A percentile compares a stretch with the other conserved stretches of the same genome.
Evolutionary conservation across 2,113 vertebrate species (phyloP).

Genomic region (Bostrychus sinensis): DNA sequence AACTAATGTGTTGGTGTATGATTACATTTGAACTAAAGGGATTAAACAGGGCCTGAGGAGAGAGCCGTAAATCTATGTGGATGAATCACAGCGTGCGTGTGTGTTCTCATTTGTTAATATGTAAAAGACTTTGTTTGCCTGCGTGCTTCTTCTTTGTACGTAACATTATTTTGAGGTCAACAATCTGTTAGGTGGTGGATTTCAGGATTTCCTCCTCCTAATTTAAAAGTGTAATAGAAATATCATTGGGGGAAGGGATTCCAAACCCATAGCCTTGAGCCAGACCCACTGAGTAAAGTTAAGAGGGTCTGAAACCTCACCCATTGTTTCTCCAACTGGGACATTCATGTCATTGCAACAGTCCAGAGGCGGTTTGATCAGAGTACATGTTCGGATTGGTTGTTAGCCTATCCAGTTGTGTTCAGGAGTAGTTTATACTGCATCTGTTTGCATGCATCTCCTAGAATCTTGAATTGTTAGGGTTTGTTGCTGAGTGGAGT

Average conservation of each 20-base stretch:
- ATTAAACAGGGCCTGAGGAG: slow-evolving; percentile 75
- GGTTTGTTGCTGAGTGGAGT: no score
- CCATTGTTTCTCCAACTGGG: no score
- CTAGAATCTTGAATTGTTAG: no score
- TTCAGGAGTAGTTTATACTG: no score
- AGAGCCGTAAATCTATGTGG: slow-evolving; percentile 59
- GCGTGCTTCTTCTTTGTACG: neutral
- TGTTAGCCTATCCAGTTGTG: no score
- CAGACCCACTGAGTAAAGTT: no score
- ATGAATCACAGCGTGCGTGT: slow-evolving; percentile 29
- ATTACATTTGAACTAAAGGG: slow-evolving; percentile 63
- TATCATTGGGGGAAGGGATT: neutral
- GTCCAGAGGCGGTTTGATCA: no score
- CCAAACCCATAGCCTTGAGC: no score
- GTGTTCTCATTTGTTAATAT: slow-evolving; percentile 14
- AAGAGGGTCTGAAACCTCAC: no score
- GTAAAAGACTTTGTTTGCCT: neutral
- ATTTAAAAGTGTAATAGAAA: neutral
- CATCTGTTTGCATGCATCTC: no score
- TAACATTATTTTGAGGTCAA: neutral
- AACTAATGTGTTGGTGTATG: slow-evolving; percentile 42
- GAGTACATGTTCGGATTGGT: no score
- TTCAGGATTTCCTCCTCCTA: neutral
- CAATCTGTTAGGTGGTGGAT: neutral
- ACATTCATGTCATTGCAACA: no score